Evolutionary conservation across 2,113 vertebrate species (phyloP).

Genomic region (Aix galericulata): DNA sequence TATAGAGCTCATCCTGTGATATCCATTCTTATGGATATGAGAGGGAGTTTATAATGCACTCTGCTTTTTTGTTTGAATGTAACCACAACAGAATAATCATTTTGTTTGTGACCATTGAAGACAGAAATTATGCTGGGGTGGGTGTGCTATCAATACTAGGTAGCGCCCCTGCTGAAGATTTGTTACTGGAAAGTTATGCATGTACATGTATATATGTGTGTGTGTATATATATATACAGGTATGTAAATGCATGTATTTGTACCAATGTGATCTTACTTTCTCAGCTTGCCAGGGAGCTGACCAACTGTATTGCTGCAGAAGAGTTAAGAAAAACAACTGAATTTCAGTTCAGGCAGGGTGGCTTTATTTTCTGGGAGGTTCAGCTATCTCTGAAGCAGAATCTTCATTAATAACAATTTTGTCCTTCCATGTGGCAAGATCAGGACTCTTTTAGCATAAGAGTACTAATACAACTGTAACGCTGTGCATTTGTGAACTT

Average conservation of each 20-base stretch:
- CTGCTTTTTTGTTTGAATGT: neutral
- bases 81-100: neutral
- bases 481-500: neutral
- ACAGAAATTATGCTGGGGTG: neutral
- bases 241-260: neutral
- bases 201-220: neutral
- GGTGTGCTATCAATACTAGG: neutral
- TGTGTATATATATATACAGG: fast-evolving
- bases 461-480: neutral
- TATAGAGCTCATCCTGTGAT: neutral
- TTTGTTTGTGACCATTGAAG: neutral
- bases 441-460: neutral
- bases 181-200: neutral
- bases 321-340: neutral
- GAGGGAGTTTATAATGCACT: neutral
- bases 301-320: neutral
- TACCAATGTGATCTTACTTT: neutral
- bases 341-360: neutral
- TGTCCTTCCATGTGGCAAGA: neutral
- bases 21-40: neutral
- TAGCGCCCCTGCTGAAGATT: neutral
- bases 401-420: neutral
- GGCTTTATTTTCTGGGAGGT: neutral
- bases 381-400: neutral
- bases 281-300: neutral